Base-by-base conservation (phyloP, 2,888 invertebrate species). In the Melipona bicolor region DNA sequence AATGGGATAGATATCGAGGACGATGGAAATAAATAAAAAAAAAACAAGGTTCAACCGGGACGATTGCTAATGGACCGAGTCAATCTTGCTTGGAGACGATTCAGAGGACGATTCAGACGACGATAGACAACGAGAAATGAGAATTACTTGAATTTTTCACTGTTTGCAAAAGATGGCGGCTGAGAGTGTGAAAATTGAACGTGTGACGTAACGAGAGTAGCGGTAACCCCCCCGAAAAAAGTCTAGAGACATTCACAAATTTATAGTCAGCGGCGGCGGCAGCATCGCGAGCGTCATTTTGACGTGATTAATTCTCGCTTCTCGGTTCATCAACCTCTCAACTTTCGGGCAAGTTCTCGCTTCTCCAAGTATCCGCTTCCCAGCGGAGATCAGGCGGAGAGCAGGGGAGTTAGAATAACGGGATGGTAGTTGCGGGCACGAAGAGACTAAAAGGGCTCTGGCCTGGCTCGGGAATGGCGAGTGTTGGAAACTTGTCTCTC, bases 331-430 rank as follows among this genome's bases (percentile, higher is more conserved):
- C 89, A 84, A 87, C 78, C 84, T 77, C 68, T 52, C 69, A 88
- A 91, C 88, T 89, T 87, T 76, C 80, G 73, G 69, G 65, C 56
- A 89, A 91, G 88, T 88, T 90, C 86, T 88, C 87, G 83, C 52
- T 52, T 3, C 52, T 74, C 84, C 87, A 88, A 90, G 91, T 87
- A 89, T 87, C 82, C 86, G 82, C 78, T 68, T 77, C 86, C 77
- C 88, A 84, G 68, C 54, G 75, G 85, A 84, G 89, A 87, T 86
- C 83, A 83, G 85, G 81, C 86, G 89, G 85, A 86, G 72, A 73
- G 83, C 79, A 87, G 83, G 72, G 65, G 86, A 90, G 90, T 90
- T 90, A 89, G 89, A 89, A 90, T 92, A 90, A 90, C 88, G 87
- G 83, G 88, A 85, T 75, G 77, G 83, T 74, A 69, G 83, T 79